phyloP scores from a whole-genome alignment of 2,113 vertebrate species.

The Odocoileus virginianus region DNA sequence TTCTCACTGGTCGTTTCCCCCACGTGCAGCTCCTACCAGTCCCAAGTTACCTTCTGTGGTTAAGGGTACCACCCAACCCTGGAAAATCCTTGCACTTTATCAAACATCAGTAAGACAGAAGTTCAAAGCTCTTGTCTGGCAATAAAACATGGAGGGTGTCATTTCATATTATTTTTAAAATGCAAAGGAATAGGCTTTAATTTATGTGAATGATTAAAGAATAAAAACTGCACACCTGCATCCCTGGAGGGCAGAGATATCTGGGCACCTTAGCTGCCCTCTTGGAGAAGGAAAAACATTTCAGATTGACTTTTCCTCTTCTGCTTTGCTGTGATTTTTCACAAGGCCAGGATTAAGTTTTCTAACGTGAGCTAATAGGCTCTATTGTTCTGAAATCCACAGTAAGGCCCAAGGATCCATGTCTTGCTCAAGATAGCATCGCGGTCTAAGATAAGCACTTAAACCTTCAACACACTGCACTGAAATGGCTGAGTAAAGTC shows the following conservation, averaged over 20 bases:
- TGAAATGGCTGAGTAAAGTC: conserved; percentile 1
- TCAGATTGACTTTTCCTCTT: conserved; percentile 64
- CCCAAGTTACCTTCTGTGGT: conserved; percentile 67
- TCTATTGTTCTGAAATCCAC: conserved; percentile 35
- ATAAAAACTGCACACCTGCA: conserved; percentile 83
- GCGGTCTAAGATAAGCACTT: neutral
- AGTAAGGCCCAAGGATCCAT: neutral
- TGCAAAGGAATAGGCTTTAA: conserved; percentile 82
- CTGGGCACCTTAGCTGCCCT: conserved; percentile 73
- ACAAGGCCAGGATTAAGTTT: conserved; percentile 29
- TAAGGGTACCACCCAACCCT: conserved; percentile 73
- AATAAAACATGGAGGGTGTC: conserved; percentile 79
- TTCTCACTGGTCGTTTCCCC: conserved; percentile 66
- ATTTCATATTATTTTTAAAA: conserved; percentile 83
- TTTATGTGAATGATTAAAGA: conserved; percentile 85
- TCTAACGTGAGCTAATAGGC: neutral
- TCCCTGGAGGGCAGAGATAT: conserved; percentile 79
- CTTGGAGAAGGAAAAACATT: conserved; percentile 71
- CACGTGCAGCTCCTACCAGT: conserved; percentile 75
- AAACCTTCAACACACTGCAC: neutral
- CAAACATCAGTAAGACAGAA: conserved; percentile 79
- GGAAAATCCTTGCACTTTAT: conserved; percentile 83
- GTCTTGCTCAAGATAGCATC: neutral
- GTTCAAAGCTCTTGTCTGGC: conserved; percentile 82
- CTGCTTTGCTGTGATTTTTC: conserved; percentile 40